A percentile compares a stretch with the other conserved stretches of the same genome.
phyloP scores from a whole-genome alignment of 1,140 invertebrate genomes.

The Musca domestica region DNA sequence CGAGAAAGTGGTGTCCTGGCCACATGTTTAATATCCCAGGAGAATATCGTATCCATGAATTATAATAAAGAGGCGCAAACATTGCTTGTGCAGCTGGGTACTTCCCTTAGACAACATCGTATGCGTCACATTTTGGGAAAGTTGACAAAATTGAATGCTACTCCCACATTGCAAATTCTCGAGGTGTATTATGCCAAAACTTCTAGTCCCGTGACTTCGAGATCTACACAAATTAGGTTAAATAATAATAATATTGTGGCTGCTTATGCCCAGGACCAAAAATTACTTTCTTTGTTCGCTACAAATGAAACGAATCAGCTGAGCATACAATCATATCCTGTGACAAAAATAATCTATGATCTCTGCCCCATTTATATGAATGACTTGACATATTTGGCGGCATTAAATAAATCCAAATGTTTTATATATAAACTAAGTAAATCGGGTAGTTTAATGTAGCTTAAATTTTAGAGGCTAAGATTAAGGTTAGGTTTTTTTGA shows the following conservation, averaged over 20 bases:
- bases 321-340: slow-evolving; percentile 59
- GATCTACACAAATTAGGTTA: slow-evolving; percentile 61
- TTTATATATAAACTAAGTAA: slow-evolving; percentile 60
- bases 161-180: slow-evolving; percentile 53
- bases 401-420: slow-evolving; percentile 65
- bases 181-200: slow-evolving; percentile 63
- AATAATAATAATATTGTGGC: slow-evolving; percentile 62
- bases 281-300: slow-evolving; percentile 66
- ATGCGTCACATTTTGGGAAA: slow-evolving; percentile 64
- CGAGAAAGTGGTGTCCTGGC: slow-evolving; percentile 49
- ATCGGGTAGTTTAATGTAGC: too few species aligned
- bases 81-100: slow-evolving; percentile 63
- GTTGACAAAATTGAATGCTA: slow-evolving; percentile 57
- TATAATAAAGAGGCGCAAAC: slow-evolving; percentile 67
- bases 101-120: slow-evolving; percentile 56
- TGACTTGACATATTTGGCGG: slow-evolving; percentile 58
- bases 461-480: too few species aligned
- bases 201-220: slow-evolving; percentile 63
- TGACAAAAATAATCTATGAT: slow-evolving; percentile 65
- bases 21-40: slow-evolving; percentile 66
- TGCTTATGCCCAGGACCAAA: slow-evolving; percentile 65
- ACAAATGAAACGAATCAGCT: slow-evolving; percentile 57
- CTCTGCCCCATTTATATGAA: slow-evolving; percentile 58
- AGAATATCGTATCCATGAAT: slow-evolving; percentile 69
- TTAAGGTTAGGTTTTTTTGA: too few species aligned